phyloP scores from a whole-genome alignment of 1,140 invertebrate genomes.

The Sinella curviseta region DNA sequence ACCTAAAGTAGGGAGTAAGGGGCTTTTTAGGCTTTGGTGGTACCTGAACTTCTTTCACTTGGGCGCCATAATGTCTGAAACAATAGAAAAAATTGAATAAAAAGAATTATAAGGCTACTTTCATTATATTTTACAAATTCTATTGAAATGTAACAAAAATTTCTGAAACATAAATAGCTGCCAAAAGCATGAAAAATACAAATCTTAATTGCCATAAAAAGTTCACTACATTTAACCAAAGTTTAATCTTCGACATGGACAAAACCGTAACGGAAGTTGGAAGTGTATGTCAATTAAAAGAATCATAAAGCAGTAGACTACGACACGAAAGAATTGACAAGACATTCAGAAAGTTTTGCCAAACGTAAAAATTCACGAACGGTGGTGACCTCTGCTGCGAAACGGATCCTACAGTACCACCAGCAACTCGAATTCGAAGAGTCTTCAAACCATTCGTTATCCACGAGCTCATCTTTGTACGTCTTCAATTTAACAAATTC shows the following conservation, averaged over 20 bases:
- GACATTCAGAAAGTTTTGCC: background rate
- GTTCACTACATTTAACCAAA: too few relatives aligned
- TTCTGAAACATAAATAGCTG: too few relatives aligned
- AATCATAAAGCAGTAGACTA: background rate
- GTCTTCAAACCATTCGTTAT: conserved; percentile 38
- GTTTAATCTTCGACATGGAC: too few relatives aligned
- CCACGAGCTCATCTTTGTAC: conserved; percentile 40
- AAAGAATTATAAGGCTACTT: background rate
- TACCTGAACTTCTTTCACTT: conserved; percentile 12
- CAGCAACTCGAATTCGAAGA: conserved; percentile 25
- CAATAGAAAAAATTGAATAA: conserved; percentile 25
- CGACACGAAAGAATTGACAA: background rate
- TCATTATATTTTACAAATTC: too few relatives aligned
- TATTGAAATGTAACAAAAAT: too few relatives aligned
- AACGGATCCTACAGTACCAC: background rate
- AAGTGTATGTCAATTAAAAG: too few relatives aligned
- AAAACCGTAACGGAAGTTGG: too few relatives aligned
- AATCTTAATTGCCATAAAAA: too few relatives aligned
- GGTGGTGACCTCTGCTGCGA: conserved; percentile 44
- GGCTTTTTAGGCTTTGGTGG: conserved; percentile 43
- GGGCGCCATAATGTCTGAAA: conserved; percentile 31
- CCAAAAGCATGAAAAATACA: too few relatives aligned
- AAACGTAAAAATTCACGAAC: conserved; percentile 33
- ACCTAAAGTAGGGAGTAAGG: conserved; percentile 43
- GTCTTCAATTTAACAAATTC: background rate